These are phyloP conservation scores for Helicorthomorpha holstii DNA, from an alignment of 1,140 invertebrate species.

Conservation along the genomic window DNA sequence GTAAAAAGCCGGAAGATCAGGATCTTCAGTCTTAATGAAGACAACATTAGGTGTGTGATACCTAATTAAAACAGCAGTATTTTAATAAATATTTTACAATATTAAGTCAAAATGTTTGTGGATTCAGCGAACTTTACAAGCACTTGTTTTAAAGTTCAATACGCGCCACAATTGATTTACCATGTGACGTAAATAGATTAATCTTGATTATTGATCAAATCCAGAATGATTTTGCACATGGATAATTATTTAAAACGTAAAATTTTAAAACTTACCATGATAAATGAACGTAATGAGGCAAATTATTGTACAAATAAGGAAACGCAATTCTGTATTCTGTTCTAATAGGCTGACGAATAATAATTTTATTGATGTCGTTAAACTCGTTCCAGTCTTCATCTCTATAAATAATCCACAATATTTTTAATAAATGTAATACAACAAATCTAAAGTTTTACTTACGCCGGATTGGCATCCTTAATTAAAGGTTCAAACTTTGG, in stretches of 20 bases:
- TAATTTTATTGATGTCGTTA: slow-evolving; percentile 99
- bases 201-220: neutral
- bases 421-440: neutral
- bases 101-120: no score
- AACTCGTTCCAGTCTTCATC: slow-evolving; percentile 99
- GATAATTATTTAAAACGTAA: no score
- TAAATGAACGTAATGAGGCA: slow-evolving; percentile 87
- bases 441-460: slow-evolving; percentile 21
- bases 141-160: neutral
- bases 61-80: slow-evolving; percentile 41
- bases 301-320: slow-evolving; percentile 97
- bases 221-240: neutral
- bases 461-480: slow-evolving; percentile 90
- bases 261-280: slow-evolving; percentile 58
- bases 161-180: neutral
- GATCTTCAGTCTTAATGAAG: slow-evolving; percentile 99
- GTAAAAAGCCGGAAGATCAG: slow-evolving; percentile 98
- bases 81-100: slow-evolving; percentile 1
- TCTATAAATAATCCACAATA: slow-evolving; percentile 29
- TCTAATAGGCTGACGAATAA: slow-evolving; percentile 92
- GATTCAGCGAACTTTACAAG: slow-evolving; percentile 18
- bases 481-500: slow-evolving; percentile 99
- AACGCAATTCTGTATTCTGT: slow-evolving; percentile 99
- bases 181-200: neutral
- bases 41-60: slow-evolving; percentile 98